phyloP scores from a whole-genome alignment of 2,113 vertebrate genomes.

The Rhynchomys soricoides region DNA sequence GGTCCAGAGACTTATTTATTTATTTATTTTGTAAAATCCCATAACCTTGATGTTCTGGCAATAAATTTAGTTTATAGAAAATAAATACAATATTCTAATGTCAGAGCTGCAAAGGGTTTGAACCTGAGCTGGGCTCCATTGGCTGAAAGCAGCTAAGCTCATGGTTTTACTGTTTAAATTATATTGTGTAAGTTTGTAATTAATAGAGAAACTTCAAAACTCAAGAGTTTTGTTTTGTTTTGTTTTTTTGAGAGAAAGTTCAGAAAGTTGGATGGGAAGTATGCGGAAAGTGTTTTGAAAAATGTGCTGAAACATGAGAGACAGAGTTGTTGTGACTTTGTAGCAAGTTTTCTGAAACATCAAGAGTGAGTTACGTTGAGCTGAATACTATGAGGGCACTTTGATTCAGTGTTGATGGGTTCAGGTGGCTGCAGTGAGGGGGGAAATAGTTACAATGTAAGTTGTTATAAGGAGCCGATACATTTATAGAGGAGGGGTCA shows the following conservation, averaged over 20 bases:
- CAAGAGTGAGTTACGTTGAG: background rate
- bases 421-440: background rate
- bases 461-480: background rate
- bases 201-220: background rate
- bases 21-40: background rate
- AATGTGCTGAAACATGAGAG: conserved; percentile 67
- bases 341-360: conserved; percentile 54
- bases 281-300: conserved; percentile 56
- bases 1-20: background rate
- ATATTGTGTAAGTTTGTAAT: background rate
- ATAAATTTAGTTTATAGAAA: background rate
- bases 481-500: background rate
- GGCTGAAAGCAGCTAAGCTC: background rate
- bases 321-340: background rate
- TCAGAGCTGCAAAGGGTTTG: background rate
- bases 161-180: background rate
- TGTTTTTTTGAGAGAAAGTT: conserved; percentile 18
- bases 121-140: background rate
- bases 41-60: background rate
- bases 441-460: conserved; percentile 39
- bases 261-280: conserved; percentile 48
- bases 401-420: conserved; percentile 46
- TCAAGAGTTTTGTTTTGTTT: conserved; percentile 11
- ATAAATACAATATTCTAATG: background rate
- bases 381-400: conserved; percentile 57